A percentile compares a stretch with the other conserved stretches of the same genome.
phyloP scores from a whole-genome alignment of 1,140 invertebrate genomes.

The Berghia stephanieae region DNA sequence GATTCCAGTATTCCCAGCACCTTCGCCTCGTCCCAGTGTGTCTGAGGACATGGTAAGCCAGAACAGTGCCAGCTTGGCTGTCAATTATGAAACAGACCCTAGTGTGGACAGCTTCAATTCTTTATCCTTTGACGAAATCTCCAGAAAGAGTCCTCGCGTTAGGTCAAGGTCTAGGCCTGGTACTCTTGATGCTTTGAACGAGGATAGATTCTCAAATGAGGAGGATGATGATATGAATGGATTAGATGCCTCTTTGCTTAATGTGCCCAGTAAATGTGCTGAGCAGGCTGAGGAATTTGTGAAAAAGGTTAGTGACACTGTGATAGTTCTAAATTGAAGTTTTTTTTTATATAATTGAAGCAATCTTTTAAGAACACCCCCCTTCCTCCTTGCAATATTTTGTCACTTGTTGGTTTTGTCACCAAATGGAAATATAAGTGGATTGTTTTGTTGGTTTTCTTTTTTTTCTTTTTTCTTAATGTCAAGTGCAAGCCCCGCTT shows the following conservation, averaged over 20 bases:
- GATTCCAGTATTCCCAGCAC: too few species aligned
- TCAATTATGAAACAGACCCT: constrained; percentile 22
- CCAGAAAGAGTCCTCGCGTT: neutral
- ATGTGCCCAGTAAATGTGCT: constrained; percentile 74
- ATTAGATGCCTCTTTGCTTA: constrained; percentile 29
- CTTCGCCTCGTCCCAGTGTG: too few species aligned
- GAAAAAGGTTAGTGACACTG: constrained; percentile 77
- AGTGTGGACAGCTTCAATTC: constrained; percentile 17
- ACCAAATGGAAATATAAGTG: neutral
- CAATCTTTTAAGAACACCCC: too few species aligned
- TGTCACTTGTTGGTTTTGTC: neutral
- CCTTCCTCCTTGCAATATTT: too few species aligned
- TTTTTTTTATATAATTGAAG: too few species aligned
- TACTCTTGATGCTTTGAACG: neutral
- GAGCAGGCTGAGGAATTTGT: constrained; percentile 95
- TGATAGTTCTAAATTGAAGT: too few species aligned
- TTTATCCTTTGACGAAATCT: neutral
- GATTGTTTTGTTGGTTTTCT: neutral
- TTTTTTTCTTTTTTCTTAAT: too few species aligned
- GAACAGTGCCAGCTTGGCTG: neutral
- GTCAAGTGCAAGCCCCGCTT: too few species aligned
- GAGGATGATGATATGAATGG: constrained; percentile 29
- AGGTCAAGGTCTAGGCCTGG: neutral
- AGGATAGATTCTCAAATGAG: constrained; percentile 21
- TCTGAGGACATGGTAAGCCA: neutral